Percentiles rank a stretch among this genome's conserved stretches.
These are phyloP conservation scores for Dendrocopos noguchii DNA, from an alignment of 2,113 vertebrate genomes.

Conservation along the genomic window DNA sequence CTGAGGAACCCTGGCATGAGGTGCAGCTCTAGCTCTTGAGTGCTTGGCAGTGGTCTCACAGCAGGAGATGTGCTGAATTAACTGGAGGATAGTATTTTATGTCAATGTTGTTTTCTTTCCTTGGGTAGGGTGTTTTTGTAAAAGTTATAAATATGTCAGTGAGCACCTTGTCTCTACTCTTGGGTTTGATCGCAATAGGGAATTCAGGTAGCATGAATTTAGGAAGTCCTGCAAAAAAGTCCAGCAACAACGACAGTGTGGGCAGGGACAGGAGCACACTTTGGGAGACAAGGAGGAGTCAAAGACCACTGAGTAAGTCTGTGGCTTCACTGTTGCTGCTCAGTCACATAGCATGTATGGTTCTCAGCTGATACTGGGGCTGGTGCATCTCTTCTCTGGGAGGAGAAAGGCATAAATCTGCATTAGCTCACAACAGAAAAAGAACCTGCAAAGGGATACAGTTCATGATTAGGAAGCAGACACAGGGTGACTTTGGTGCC, in stretches of 20 bases:
- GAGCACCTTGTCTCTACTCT: not conserved
- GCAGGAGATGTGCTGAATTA: not conserved
- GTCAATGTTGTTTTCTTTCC: not conserved
- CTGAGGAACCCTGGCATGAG: not conserved
- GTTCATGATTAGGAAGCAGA: not conserved
- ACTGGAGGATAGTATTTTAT: not conserved
- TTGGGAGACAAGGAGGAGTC: not conserved
- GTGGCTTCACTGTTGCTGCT: not conserved
- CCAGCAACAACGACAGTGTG: rapidly evolving
- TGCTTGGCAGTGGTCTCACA: not conserved
- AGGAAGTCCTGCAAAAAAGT: not conserved
- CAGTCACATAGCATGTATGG: rapidly evolving
- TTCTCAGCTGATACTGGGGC: not conserved
- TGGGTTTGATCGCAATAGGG: not conserved
- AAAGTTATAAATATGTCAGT: not conserved
- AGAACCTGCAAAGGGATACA: rapidly evolving
- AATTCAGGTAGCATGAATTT: not conserved
- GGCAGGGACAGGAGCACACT: not conserved
- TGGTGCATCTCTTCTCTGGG: rapidly evolving
- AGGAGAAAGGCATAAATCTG: not conserved
- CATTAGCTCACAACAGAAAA: not conserved
- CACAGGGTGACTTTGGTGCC: rapidly evolving
- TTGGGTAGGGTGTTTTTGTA: not conserved
- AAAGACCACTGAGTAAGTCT: not conserved
- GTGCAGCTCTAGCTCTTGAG: not conserved